phyloP scores from a whole-genome alignment of 2,888 invertebrate genomes.

The Acrobeloides nanus region DNA sequence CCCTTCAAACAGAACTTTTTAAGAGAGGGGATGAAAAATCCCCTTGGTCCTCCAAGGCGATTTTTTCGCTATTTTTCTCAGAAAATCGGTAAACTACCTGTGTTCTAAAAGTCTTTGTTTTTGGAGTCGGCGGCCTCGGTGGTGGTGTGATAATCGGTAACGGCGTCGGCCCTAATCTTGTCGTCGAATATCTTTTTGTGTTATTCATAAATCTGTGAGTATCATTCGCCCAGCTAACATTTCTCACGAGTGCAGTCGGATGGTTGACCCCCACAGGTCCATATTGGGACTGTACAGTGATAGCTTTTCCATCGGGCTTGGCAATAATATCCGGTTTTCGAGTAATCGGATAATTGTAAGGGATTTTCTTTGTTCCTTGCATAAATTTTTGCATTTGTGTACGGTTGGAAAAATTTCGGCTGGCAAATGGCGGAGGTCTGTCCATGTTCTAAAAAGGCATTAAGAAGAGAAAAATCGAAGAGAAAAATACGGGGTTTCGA shows the following conservation, averaged over 20 bases:
- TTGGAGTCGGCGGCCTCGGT: slow-evolving; percentile 18
- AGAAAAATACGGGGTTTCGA: slow-evolving; percentile 10
- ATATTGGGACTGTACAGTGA: slow-evolving; percentile 34
- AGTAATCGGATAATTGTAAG: slow-evolving; percentile 12
- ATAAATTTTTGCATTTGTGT: slow-evolving; percentile 32
- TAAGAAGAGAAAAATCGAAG: slow-evolving; percentile 3
- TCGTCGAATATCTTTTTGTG: slow-evolving; percentile 19
- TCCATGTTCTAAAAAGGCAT: slow-evolving; percentile 24
- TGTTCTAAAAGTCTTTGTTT: slow-evolving; percentile 8
- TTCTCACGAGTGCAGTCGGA: slow-evolving; percentile 19
- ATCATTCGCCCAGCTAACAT: slow-evolving; percentile 16
- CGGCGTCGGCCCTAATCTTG: slow-evolving; percentile 27
- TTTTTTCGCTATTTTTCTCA: too few relatives aligned
- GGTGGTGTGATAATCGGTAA: slow-evolving; percentile 44
- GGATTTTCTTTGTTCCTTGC: slow-evolving; percentile 4
- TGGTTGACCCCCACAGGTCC: slow-evolving; percentile 50
- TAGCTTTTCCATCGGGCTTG: slow-evolving; percentile 9
- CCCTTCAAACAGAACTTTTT: too few relatives aligned
- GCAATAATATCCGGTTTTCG: slow-evolving; percentile 3
- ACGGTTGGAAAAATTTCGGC: slow-evolving; percentile 31
- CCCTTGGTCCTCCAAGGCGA: too few relatives aligned
- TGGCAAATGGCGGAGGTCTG: slow-evolving; percentile 31
- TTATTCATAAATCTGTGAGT: too few relatives aligned
- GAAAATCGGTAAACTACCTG: slow-evolving; percentile 14
- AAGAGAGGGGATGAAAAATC: too few relatives aligned